phyloP scores from a whole-genome alignment of 2,113 vertebrate genomes.

The Nycticorax nycticorax region DNA sequence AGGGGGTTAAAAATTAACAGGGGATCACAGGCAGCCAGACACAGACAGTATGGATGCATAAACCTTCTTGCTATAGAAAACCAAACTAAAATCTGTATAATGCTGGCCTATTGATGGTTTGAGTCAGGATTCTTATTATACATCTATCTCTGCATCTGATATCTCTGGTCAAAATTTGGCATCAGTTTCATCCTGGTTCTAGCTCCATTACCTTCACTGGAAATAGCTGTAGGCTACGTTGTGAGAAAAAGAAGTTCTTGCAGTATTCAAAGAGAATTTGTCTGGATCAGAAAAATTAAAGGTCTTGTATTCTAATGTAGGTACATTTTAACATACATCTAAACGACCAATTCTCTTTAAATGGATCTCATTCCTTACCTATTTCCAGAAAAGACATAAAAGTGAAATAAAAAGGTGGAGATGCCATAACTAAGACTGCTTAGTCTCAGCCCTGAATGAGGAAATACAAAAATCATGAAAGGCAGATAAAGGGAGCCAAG shows the following conservation, averaged over 20 bases:
- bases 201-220: not conserved
- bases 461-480: conserved; percentile 11
- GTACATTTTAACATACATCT: not conserved
- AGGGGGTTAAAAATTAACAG: not conserved
- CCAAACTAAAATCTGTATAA: not conserved
- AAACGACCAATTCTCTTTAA: not conserved
- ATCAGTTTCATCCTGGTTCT: not conserved
- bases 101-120: not conserved
- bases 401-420: not conserved
- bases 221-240: not conserved
- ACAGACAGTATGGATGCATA: not conserved
- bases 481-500: not conserved
- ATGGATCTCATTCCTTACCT: not conserved
- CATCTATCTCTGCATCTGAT: not conserved
- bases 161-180: not conserved
- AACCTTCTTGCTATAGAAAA: not conserved
- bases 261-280: not conserved
- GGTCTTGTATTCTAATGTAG: not conserved
- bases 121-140: not conserved
- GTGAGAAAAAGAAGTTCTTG: not conserved
- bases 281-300: not conserved
- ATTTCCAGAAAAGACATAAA: not conserved
- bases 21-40: not conserved
- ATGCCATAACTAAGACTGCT: not conserved
- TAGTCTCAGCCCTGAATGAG: not conserved